Evolutionary conservation across 2,113 vertebrate genomes (phyloP), one percentile per base, ranked within the genome.

Genomic region (Myiagra hebetior): DNA sequence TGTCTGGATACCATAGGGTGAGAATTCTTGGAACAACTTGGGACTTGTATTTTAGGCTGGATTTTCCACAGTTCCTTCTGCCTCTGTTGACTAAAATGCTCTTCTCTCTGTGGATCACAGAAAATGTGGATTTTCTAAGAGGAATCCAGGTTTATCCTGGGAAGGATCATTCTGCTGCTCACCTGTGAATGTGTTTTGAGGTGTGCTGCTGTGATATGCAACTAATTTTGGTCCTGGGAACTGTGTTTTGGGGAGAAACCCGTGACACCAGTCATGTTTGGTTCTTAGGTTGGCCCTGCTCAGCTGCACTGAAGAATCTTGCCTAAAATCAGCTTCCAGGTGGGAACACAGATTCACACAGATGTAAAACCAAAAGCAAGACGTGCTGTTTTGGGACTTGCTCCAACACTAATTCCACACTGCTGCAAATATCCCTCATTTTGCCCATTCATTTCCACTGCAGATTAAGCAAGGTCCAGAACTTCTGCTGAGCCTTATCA

Each of bases 381-480:
- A 3, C 0, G 4, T 11, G 28, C 8, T 55, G 0, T 11, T 83
- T 79, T 50, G 44, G 33, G 60, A 39, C 6, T 47, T 11, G 4
- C 10, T 62, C 31, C 73, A 63, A 13, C 11, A 13, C 39, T 6
- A 21, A 50, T 14, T 39, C 47, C 64, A 62, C 2, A 0, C 15
- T 65, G 50, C 55, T 85, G 31, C 35, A 67, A 35, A 33, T 39
- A 35, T 26, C 57, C 24, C 33, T 75, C 14, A n/a, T 67, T 93
- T 84, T 27, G 30, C 11, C 4, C 39, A 7, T 47, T 62, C 30
- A 28, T 85, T 95, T 70, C 56, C 35, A 50, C 8, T 46, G 59
- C 42, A 72, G 62, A 69, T 57, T 53, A 84, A 49, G 23, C 68
- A 74, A 47, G 21, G 41, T 55, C 37, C n/a, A 42, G 85, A 77